These are phyloP conservation scores for Emydura subglobosa DNA, from an alignment of 2,113 vertebrate species.

Conservation along the genomic window DNA sequence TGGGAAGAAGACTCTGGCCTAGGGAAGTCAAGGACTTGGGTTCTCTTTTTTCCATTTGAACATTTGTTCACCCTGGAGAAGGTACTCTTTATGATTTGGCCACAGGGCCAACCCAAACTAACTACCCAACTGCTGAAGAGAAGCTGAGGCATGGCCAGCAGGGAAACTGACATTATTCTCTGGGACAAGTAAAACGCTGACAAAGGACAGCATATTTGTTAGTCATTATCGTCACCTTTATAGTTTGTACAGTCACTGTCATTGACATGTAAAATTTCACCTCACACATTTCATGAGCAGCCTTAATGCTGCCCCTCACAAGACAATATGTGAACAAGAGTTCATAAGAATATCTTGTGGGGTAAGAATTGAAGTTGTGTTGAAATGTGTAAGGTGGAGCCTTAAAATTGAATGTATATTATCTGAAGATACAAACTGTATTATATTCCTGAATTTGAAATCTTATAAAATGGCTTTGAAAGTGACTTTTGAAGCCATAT, in stretches of 20 bases:
- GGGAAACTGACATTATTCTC: accelerated
- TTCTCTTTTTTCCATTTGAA: background rate
- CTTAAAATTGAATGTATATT: background rate
- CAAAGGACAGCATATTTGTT: background rate
- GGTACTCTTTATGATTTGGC: background rate
- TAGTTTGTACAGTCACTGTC: background rate
- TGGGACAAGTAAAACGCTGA: background rate
- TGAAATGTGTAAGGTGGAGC: background rate
- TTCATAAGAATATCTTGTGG: background rate
- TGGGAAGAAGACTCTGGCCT: background rate
- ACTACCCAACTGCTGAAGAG: background rate
- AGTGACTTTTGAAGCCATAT: background rate
- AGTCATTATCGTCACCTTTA: background rate
- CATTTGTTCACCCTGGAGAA: background rate
- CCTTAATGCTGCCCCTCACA: background rate
- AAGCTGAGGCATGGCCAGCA: background rate
- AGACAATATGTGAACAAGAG: background rate
- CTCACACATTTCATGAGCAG: background rate
- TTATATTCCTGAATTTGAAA: background rate
- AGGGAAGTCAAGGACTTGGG: background rate
- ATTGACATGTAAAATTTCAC: background rate
- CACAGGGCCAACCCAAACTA: background rate
- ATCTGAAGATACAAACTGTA: background rate
- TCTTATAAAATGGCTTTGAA: background rate
- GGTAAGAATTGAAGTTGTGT: background rate